These are phyloP conservation scores for Zeugodacus cucurbitae DNA, from an alignment of 1,140 invertebrate genomes.

Conservation along the genomic window DNA sequence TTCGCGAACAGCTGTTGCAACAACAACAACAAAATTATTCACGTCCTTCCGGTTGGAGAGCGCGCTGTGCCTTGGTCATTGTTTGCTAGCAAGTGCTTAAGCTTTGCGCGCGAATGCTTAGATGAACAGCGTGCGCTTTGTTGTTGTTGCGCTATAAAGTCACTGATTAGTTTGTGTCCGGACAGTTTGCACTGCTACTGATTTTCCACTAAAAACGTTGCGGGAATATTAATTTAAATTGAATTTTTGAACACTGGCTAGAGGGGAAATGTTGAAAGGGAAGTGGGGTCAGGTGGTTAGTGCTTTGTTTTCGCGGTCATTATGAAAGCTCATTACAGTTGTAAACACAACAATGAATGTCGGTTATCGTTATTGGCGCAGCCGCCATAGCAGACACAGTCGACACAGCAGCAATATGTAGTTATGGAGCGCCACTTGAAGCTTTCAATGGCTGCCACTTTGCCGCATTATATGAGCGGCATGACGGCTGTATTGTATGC, in stretches of 20 bases:
- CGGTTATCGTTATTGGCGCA: not conserved
- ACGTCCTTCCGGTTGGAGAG: not conserved
- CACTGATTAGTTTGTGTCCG: not conserved
- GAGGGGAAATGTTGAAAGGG: not conserved
- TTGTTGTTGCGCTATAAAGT: not conserved
- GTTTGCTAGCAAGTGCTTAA: not conserved
- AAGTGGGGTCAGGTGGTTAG: not conserved
- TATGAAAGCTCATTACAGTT: constrained; percentile 16
- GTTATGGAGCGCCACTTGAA: not conserved
- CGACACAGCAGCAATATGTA: not conserved
- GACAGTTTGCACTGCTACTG: not conserved
- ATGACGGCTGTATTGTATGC: not conserved
- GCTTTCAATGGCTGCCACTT: constrained; percentile 6
- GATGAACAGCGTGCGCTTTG: not conserved
- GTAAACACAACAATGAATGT: constrained; percentile 20
- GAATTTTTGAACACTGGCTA: not conserved
- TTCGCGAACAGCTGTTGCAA: not conserved
- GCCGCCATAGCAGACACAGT: not conserved
- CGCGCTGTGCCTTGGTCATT: not conserved
- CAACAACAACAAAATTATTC: not conserved
- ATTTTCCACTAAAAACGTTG: not conserved
- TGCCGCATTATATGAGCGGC: not conserved
- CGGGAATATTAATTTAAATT: constrained; percentile 23
- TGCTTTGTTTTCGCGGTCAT: not conserved
- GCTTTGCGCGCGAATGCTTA: not conserved